These are phyloP conservation scores for Poicephalus meyeri DNA, from an alignment of 2,113 vertebrate species.

Conservation along the genomic window DNA sequence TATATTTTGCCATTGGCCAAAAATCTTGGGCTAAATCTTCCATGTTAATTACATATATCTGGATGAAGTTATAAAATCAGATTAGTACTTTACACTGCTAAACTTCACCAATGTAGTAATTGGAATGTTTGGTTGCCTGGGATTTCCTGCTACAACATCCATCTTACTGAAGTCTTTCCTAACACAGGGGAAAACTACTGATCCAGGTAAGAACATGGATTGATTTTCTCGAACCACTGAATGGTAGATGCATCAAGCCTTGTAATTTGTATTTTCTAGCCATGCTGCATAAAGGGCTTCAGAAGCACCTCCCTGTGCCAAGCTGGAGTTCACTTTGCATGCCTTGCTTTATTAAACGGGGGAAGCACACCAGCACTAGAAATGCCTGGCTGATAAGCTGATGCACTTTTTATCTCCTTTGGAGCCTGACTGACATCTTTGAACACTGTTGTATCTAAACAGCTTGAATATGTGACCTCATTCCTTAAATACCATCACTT, in stretches of 20 bases:
- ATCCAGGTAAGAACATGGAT: neutral
- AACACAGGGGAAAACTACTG: neutral
- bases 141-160: neutral
- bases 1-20: neutral
- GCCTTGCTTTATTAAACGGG: neutral
- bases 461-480: constrained; percentile 62
- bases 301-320: neutral
- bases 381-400: constrained; percentile 29
- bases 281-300: neutral
- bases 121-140: neutral
- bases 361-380: neutral
- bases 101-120: neutral
- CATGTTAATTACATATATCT: neutral
- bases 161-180: neutral
- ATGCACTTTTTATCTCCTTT: constrained; percentile 37
- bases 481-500: constrained; percentile 74
- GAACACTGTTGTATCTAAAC: constrained; percentile 60
- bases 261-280: neutral
- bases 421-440: constrained; percentile 57
- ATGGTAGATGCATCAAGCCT: neutral
- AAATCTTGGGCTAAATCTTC: neutral
- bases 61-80: neutral
- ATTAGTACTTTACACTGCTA: neutral
- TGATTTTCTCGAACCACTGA: neutral
- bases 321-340: neutral